Base-by-base conservation (phyloP, 1,140 invertebrate genomes). In the Halyomorpha halys region DNA sequence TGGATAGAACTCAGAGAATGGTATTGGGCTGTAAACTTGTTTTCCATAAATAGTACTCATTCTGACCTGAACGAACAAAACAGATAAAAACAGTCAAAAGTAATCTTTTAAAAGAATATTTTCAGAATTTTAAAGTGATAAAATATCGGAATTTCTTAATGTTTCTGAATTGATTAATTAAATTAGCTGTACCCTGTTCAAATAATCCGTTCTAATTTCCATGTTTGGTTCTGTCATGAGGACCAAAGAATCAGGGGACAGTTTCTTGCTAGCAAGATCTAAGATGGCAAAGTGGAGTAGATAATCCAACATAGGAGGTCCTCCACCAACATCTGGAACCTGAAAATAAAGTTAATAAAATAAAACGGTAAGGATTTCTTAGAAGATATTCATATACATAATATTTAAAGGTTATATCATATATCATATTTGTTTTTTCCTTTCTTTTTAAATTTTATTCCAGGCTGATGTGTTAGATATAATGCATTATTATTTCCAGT, bases 21-120 rank as follows among this genome's bases (percentile, higher is more conserved):
- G 87, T 45, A 91, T 83, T 23, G 90, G 85, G 69, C 83, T 83
- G 73, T 85, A 94, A 67, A 91, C 80, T 79, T 93, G 90, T 72
- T 82, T 86, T 62, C 83, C 83, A 59, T 75, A 75, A 62, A 93
- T 89, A 4, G 88, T 92, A 73, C 91, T 91, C 87, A 93, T 91
- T 63, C 89, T 79, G 11, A 90, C 84, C 82, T 88, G 73, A 44
- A 71, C 73, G 34, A 54, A 51, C 1, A 44, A 63, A 47, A 59
- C 1, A 59, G 23, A 34, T 49, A 13, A 62, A 39, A n/a, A 23
- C 8, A n/a, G 27, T 47, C 49, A 16, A 23, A 61, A 18, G 13
- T 15, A 15, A 59, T 16, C 27, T 62, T 23, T 19, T 11, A 62
- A 61, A 51, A 19, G 8, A 34, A 30, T 18, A 49, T 47, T 47